Base-by-base conservation (phyloP, 2,888 invertebrate genomes). In the Thereva nobilitata region DNA sequence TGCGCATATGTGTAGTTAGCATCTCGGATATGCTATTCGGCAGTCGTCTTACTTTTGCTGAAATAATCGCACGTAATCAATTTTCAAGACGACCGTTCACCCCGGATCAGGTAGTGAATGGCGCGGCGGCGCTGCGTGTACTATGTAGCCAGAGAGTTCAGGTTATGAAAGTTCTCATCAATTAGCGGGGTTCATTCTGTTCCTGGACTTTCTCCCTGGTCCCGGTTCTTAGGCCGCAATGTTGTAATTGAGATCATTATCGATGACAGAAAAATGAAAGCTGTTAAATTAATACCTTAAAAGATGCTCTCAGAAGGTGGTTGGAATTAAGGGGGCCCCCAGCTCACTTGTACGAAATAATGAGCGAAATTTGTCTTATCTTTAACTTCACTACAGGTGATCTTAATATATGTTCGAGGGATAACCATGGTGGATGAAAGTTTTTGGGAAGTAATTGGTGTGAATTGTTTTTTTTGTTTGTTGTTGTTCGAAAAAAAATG, bases 141-240 rank as follows among this genome's bases (percentile, higher is more conserved):
- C 23, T 23, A 23, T 23, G 23, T 23, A 23, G 23, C 23, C 23
- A 23, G 23, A 23, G 23, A 23, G 54, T 55, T 67, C 67, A 69
- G 67, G 54, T 70, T 70, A 68, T 68, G 70, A 71, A 70, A 71
- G 70, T 72, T 71, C 72, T 72, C 72, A 70, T 72, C 72, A 71
- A 71, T 72, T 72, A 72, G 68, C 71, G 68, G 66, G 67, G 68
- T 63, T 49, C 44, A 67, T 70, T 70, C 68, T 71, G 23, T 23
- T 23, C 23, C 23, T 23, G 23, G 70, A 72, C 72, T 72, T 72
- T 72, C 72, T 71, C 72, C 67, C 10, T 47, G 10, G 47, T 23
- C 23, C 47, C 67, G 70, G 68, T 71, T 72, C 72, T 70, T 71
- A 55, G 55, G 54, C 37, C 54, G 54, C 45, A 64, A 50, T 54